Evolutionary conservation across 92 coral and sea anemone genomes (phyloP).

Genomic region (Diadumene lineata): DNA sequence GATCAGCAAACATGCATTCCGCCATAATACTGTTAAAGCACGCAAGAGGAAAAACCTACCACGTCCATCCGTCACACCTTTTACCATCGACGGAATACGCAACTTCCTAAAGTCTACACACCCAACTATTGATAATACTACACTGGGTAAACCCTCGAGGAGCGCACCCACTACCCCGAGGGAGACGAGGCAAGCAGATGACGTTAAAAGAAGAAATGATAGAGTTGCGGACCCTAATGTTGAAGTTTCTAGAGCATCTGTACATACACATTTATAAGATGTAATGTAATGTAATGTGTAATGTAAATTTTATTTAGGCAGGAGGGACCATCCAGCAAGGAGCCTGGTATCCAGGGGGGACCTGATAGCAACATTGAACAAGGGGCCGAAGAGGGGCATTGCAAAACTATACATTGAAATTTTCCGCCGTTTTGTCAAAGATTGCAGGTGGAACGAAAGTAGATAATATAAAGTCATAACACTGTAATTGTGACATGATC

Average conservation of each 20-base stretch:
- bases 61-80: neutral
- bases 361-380: too few species aligned
- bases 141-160: neutral
- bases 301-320: too few species aligned
- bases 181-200: neutral
- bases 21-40: slow-evolving; percentile 17
- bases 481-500: too few species aligned
- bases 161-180: neutral
- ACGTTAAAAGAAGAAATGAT: neutral
- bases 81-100: neutral
- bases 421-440: too few species aligned
- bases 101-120: neutral
- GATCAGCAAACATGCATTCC: slow-evolving; percentile 65
- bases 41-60: neutral
- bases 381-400: too few species aligned
- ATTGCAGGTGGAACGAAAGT: too few species aligned
- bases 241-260: neutral
- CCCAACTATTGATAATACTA: neutral
- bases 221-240: neutral
- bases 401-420: too few species aligned
- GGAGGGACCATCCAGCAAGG: too few species aligned
- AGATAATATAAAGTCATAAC: too few species aligned
- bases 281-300: too few species aligned
- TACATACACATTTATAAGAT: neutral
- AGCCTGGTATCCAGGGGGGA: too few species aligned